phyloP scores from a whole-genome alignment of 2,113 vertebrate species.

The Sylvia atricapilla region DNA sequence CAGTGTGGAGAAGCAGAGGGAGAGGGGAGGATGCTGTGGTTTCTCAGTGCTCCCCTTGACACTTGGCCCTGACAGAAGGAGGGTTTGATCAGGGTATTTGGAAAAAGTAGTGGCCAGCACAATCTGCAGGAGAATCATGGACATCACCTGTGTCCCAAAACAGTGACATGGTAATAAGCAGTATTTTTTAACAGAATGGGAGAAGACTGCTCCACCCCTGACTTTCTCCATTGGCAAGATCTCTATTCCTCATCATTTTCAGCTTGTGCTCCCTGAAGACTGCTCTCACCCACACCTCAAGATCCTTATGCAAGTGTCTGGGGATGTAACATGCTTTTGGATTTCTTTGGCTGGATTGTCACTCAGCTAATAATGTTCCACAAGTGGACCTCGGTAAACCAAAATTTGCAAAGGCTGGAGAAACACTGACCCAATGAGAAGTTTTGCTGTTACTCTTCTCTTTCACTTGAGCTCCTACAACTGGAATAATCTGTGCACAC shows the following conservation, averaged over 20 bases:
- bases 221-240: not conserved
- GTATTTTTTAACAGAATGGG: not conserved
- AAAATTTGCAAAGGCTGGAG: not conserved
- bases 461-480: not conserved
- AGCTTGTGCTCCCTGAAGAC: not conserved
- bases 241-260: not conserved
- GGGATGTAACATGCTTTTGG: not conserved
- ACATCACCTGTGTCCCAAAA: not conserved
- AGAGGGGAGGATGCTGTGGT: not conserved
- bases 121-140: not conserved
- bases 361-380: not conserved
- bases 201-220: not conserved
- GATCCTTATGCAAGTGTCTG: not conserved
- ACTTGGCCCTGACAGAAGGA: not conserved
- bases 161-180: no score
- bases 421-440: not conserved
- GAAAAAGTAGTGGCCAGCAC: not conserved
- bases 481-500: not conserved
- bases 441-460: not conserved
- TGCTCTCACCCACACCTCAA: not conserved
- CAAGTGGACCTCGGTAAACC: accelerated
- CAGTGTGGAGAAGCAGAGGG: not conserved
- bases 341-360: not conserved
- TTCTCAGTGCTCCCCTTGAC: not conserved
- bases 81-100: not conserved